phyloP scores from a whole-genome alignment of 2,797 vertebrate species.

The Falco peregrinus region DNA sequence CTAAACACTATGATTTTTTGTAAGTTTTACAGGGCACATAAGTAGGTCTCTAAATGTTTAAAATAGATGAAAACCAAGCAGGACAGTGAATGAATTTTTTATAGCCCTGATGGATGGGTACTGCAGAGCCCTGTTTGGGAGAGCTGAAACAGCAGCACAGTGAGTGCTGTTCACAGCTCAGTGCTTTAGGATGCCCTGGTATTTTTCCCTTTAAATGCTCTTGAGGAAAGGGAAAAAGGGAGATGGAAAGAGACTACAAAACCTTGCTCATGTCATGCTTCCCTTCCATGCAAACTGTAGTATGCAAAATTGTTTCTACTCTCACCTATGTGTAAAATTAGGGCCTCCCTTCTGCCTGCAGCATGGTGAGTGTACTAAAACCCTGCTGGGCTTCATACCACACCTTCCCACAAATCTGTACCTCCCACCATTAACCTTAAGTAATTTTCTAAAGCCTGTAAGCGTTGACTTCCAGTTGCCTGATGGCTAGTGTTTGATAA shows the following conservation, averaged over 20 bases:
- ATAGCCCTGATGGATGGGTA: conserved; percentile 26
- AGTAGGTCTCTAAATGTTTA: conserved; percentile 63
- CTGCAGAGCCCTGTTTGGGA: neutral
- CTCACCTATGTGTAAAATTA: neutral
- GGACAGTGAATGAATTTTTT: conserved; percentile 59
- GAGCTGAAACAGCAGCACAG: conserved; percentile 21
- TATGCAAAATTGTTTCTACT: neutral
- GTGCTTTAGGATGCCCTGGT: neutral
- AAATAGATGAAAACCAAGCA: conserved; percentile 52
- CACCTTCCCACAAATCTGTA: neutral
- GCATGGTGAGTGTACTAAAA: neutral
- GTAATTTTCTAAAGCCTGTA: neutral
- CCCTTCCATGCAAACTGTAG: neutral
- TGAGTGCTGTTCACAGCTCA: conserved; percentile 2
- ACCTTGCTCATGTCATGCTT: neutral
- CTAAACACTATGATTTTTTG: neutral
- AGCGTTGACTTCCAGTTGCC: neutral
- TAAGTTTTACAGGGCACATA: neutral
- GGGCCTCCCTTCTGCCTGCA: neutral
- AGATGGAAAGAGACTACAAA: neutral
- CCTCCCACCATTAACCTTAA: neutral
- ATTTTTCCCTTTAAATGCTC: conserved; percentile 14
- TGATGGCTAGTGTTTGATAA: rapidly evolving
- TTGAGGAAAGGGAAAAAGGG: neutral
- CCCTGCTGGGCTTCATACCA: neutral